These are phyloP conservation scores for Apogon talboti DNA, from an alignment of 2,797 vertebrate genomes.

Conservation along the genomic window DNA sequence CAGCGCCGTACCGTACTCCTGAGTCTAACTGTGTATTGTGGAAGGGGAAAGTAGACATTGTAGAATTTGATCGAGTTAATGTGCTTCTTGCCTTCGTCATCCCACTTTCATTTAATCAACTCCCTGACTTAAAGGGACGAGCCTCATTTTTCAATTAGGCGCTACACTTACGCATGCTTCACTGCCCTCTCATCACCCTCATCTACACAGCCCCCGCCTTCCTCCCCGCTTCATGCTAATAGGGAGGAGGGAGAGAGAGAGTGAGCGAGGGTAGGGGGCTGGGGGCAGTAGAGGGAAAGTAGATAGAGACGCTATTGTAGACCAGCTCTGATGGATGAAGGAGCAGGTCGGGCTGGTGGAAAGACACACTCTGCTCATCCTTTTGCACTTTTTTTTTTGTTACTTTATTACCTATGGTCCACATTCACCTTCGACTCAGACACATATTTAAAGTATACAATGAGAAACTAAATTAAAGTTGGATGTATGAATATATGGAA, in stretches of 20 bases:
- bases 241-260: conserved; percentile 6
- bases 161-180: conserved; percentile 54
- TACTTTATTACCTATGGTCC: conserved; percentile 7
- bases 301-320: conserved; percentile 59
- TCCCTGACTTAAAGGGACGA: conserved; percentile 50
- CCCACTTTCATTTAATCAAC: conserved; percentile 60
- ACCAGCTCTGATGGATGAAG: conserved; percentile 48
- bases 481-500: conserved; percentile 6
- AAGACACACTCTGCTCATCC: conserved; percentile 30
- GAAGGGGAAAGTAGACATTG: conserved; percentile 28
- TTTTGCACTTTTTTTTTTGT: conserved; percentile 17
- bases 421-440: conserved; percentile 5
- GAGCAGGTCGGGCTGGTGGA: conserved; percentile 22
- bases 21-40: conserved; percentile 1
- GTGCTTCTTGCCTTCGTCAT: conserved; percentile 37
- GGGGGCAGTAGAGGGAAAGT: background rate
- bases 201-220: conserved; percentile 45
- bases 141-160: conserved; percentile 75
- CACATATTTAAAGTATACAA: background rate
- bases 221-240: conserved; percentile 44
- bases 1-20: conserved; percentile 14
- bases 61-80: conserved; percentile 47
- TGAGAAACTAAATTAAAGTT: background rate
- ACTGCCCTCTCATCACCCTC: conserved; percentile 66
- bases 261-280: background rate